Evolutionary conservation across 2,797 vertebrate genomes (phyloP).

Genomic region (Lagodon rhomboides): DNA sequence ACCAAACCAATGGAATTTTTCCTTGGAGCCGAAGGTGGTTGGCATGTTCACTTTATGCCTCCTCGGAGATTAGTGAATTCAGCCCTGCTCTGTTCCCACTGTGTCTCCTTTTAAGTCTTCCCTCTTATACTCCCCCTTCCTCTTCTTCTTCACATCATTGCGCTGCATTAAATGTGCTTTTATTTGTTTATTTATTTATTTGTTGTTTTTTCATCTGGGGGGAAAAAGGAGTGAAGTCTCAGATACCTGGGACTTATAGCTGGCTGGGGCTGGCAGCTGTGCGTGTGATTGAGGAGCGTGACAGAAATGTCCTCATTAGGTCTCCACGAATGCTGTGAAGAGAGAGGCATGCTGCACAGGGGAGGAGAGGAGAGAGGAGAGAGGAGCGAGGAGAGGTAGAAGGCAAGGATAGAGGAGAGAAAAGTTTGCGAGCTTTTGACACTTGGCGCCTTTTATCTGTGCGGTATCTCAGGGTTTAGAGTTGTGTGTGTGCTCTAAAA

Average conservation of each 20-base stretch:
- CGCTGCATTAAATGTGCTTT: slow-evolving; percentile 84
- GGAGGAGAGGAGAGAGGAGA: slow-evolving; percentile 58
- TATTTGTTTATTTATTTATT: slow-evolving; percentile 86
- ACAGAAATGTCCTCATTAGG: slow-evolving; percentile 91
- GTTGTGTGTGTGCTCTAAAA: slow-evolving; percentile 75
- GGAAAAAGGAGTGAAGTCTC: slow-evolving; percentile 68
- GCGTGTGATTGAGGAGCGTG: slow-evolving; percentile 87
- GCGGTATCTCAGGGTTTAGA: slow-evolving; percentile 80
- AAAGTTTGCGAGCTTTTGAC: slow-evolving; percentile 87
- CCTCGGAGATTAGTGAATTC: slow-evolving; percentile 87
- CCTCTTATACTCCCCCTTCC: slow-evolving; percentile 77
- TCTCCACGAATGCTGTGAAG: slow-evolving; percentile 82
- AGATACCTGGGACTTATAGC: slow-evolving; percentile 84
- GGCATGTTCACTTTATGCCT: slow-evolving; percentile 88
- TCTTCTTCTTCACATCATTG: slow-evolving; percentile 75
- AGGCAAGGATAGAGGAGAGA: slow-evolving; percentile 66
- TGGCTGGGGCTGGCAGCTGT: slow-evolving; percentile 76
- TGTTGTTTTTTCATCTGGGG: slow-evolving; percentile 81
- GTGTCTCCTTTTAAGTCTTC: slow-evolving; percentile 84
- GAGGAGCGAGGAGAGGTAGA: slow-evolving; percentile 49
- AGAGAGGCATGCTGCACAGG: slow-evolving; percentile 70
- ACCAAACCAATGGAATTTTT: slow-evolving; percentile 82
- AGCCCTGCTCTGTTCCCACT: slow-evolving; percentile 80
- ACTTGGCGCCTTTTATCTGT: slow-evolving; percentile 84
- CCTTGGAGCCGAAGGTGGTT: slow-evolving; percentile 85